Base-by-base conservation (phyloP, 2,888 invertebrate species). In the Pasiphila rectangulata region DNA sequence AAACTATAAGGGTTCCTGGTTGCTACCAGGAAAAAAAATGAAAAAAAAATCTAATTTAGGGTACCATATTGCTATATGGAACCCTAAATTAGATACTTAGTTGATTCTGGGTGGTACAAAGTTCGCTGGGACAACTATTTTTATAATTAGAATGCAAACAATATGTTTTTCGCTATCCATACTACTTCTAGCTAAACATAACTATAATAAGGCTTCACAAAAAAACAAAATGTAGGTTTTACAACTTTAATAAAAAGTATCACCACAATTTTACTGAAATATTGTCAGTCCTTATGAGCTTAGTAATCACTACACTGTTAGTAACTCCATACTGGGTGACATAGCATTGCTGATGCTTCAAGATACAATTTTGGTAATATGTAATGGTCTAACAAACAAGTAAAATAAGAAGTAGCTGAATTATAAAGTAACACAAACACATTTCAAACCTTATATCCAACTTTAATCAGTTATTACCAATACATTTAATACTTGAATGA, bases 161-260 rank as follows among this genome's bases (percentile, higher is more conserved):
- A n/a, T n/a, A n/a, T n/a, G n/a, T n/a, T n/a, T n/a, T n/a, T n/a
- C n/a, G n/a, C n/a, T n/a, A n/a, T n/a, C 7, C 2, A 4, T 21
- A 21, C 21, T 21, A 21, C 6, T 5, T 7, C 4, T 21, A 21
- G 4, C 7, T 4, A 25, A 25, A 9, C n/a, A 24, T 2, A 1
- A 1, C n/a, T 10, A 25, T 3, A 2, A 10, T 4, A 1, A 9
- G 7, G 13, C 13, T 10, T 27, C n/a, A 27, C 2, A 4, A 32
- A 30, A 32, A 37, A 36, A 23, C 46, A 59, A 54, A 48, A 48
- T 41, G 46, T 41, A 51, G 44, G 56, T 73, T 76, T 74, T 72
- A 51, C 59, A 63, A 64, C 63, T 83, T 83, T 82, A 82, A 78
- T 82, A 75, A 75, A 83, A 82, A 77, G 75, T 80, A 79, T 84